Conservation (phyloP, 2,113 vertebrate species). For the Nipponia nippon region DNA sequence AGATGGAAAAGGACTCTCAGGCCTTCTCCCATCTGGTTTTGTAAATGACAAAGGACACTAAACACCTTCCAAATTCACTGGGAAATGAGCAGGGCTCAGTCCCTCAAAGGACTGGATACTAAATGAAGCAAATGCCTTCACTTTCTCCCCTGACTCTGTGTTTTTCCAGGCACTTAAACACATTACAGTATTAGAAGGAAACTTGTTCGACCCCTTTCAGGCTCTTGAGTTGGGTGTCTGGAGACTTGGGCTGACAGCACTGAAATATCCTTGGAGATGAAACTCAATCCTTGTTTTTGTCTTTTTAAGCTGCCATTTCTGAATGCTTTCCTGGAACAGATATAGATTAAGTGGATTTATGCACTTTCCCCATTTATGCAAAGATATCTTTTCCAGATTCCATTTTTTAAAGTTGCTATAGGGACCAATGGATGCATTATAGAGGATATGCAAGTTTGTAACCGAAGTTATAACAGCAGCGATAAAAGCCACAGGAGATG, state of each 20-base stretch:
- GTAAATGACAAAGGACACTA: not conserved
- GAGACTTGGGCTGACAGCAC: constrained; percentile 37
- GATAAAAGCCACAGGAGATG: not conserved
- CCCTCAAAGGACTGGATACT: not conserved
- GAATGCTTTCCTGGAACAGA: not conserved
- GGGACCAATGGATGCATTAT: not conserved
- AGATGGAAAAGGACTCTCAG: not conserved
- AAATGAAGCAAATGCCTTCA: constrained; percentile 30
- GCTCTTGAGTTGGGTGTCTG: constrained; percentile 17
- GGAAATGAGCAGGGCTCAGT: not conserved
- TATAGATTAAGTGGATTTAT: not conserved
- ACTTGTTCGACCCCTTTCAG: constrained; percentile 52
- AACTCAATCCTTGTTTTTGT: constrained; percentile 7
- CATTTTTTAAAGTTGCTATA: not conserved
- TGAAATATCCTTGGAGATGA: constrained; percentile 32
- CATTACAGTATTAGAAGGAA: constrained; percentile 48
- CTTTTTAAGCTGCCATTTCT: not conserved
- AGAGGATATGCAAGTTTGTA: not conserved
- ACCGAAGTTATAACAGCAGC: not conserved
- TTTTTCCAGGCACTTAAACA: constrained; percentile 58
- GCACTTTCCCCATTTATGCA: not conserved
- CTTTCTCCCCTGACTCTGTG: constrained; percentile 22
- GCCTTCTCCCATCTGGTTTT: not conserved
- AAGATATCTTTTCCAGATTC: not conserved
- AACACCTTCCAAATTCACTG: not conserved